Base-by-base conservation (phyloP, 2,888 invertebrate species). In the Plebejus melissa region DNA sequence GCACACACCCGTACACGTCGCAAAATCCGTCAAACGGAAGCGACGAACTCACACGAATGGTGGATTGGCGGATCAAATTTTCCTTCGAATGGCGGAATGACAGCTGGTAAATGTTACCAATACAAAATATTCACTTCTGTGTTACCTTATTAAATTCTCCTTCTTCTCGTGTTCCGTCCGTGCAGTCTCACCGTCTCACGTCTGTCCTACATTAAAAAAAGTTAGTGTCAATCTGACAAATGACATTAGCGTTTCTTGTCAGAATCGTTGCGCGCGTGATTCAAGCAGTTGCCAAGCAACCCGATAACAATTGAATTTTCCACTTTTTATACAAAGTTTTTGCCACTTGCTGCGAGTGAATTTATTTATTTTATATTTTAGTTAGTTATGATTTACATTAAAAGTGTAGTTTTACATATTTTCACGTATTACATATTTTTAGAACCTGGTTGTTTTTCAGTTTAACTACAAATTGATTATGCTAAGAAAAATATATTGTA, bases 1-100 rank as follows among this genome's bases (percentile, higher is more conserved):
- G 88, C 89, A 90, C 92, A 91, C 93, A 91, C 93, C 91, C 93
- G 93, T 87, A 89, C 88, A 88, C 88, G 88, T 91, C 91, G 89
- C 90, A 84, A 84, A 84, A 85, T 88, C 89, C 89, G 88, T 86
- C 90, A 84, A 86, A 86, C 90, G 86, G 86, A 87, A 87, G 85
- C 89, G 87, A 90, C 88, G 89, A 88, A 85, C 82, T 83, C 83
- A 81, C 86, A 85, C 87, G 88, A 90, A 91, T 85, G 83, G 83
- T 87, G 86, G 83, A 91, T 85, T 85, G 83, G 83, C 88, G 86
- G 83, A 91, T 85, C 80, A 82, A 81, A 81, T 77, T 79, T 80
- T 71, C 32, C 46, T 28, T 72, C 82, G 80, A 83, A 83, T 82
- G 81, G 81, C 81, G 80, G 79, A 79, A 76, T 79, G 78, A 77